Percentiles rank a stretch among this genome's conserved stretches.
Conservation (phyloP, 2,888 invertebrate genomes). For the Cephalotes varians region DNA sequence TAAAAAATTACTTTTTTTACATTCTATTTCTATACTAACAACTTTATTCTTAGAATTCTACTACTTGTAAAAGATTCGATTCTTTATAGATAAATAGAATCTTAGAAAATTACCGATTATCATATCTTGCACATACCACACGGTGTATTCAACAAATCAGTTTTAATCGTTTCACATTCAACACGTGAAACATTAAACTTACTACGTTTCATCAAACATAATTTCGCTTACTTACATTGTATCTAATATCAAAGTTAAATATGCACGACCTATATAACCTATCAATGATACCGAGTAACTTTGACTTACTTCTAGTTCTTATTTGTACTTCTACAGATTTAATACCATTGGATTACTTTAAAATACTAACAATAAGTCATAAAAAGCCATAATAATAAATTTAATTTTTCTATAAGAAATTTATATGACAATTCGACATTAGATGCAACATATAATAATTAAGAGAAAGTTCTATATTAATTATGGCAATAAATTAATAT, state of each 20-base stretch:
- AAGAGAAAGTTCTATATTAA: neutral
- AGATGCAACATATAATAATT: neutral
- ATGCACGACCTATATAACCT: no score
- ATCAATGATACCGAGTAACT: neutral
- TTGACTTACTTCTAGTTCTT: neutral
- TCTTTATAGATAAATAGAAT: no score
- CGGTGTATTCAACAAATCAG: neutral
- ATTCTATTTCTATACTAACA: no score
- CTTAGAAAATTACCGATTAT: no score
- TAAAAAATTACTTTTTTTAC: no score
- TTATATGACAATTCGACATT: neutral
- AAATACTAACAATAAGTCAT: neutral
- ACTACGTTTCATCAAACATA: neutral
- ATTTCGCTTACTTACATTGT: neutral
- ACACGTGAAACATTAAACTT: neutral
- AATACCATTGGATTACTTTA: neutral
- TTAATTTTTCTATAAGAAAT: neutral
- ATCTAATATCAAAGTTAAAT: constrained; percentile 16
- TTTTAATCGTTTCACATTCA: constrained; percentile 26
- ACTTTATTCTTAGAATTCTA: no score
- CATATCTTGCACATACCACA: neutral
- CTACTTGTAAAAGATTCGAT: no score
- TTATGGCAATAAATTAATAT: neutral
- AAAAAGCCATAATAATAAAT: neutral
- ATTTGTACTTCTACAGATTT: neutral